A percentile compares a stretch with the other conserved stretches of the same genome.
These are phyloP conservation scores for Caenorhabditis sp. DNA, from an alignment of 2,888 invertebrate genomes.

Conservation along the genomic window DNA sequence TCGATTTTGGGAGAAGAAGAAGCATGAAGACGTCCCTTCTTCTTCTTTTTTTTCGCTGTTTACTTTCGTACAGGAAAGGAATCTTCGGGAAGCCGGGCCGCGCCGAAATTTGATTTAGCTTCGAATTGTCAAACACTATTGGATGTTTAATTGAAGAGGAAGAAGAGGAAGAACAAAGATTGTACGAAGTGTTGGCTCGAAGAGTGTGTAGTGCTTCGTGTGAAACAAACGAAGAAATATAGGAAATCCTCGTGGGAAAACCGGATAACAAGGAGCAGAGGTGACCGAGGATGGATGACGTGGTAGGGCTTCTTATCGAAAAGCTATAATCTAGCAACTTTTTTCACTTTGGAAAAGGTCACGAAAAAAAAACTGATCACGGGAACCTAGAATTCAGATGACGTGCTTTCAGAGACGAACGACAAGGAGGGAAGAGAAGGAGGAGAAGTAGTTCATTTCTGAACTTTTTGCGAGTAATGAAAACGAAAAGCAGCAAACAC, in stretches of 20 bases:
- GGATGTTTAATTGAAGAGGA: not conserved
- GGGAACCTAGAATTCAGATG: not conserved
- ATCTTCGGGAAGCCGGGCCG: not conserved
- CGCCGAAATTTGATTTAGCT: conserved; percentile 13
- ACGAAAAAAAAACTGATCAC: too few species aligned
- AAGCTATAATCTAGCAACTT: too few species aligned
- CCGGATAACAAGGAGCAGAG: not conserved
- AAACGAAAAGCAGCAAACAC: not conserved
- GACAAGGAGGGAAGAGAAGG: not conserved
- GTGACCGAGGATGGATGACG: not conserved
- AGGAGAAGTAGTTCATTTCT: conserved; percentile 1
- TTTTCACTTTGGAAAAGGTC: too few species aligned
- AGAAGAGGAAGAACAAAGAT: not conserved
- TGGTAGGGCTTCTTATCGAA: conserved; percentile 7
- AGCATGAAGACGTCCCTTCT: not conserved
- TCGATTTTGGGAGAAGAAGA: conserved; percentile 40
- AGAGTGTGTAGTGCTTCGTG: not conserved
- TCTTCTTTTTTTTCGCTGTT: conserved; percentile 1
- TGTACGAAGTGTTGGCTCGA: too few species aligned
- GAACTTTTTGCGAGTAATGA: not conserved
- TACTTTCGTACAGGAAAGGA: conserved; percentile 28
- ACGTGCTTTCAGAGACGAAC: not conserved
- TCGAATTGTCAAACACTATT: too few species aligned
- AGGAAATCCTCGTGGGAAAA: conserved; percentile 48
- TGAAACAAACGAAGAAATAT: conserved; percentile 8